Evolutionary conservation across 1,140 invertebrate genomes (phyloP), one percentile per base, ranked within the genome.

Genomic region (Pseudomyrmex dendroicus): DNA sequence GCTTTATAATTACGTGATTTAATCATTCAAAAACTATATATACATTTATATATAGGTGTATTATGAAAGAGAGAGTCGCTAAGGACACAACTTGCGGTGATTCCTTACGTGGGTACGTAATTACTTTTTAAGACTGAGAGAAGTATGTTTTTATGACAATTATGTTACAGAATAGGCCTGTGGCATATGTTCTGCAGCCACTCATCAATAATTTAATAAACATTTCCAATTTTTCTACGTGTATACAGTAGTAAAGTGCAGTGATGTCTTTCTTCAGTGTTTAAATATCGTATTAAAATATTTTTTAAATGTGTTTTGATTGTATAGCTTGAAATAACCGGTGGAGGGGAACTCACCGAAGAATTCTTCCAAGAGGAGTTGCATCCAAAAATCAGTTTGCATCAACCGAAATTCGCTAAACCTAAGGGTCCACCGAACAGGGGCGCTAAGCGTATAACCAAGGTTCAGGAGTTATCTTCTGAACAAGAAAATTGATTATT

Each of bases 361-460:
- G 96, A 97, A 84, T 99, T 96, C 94, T 95, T 99, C 8, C 96
- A 98, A 92, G 98, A 99, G 88, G 98, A 99, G 95, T 95, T 99
- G 82, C 98, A 99, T 95, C 99, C 99, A 9, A 98, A 98, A 93
- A 97, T 97, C 90, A 98, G 97, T 93, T 95, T 98, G 62, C 97
- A 98, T 93, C 96, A 97, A 88, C 97, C 97, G 48, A 98, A 98
- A 88, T 99, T 99, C 95, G 97, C 97, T 44, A 99, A 99, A 94
- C 98, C 98, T 12, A 99, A 98, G 95, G 98, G 98, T 54, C 98
- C 98, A 85, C 97, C 98, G 3, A 97, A 97, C 89, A 95, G 98
- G 90, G 98, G 98, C 62, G 98, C 98, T 9, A 98, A 98, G 94
- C 95, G 98, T 83, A 95, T 99, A 83, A 98, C 98, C 70, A 98